Percentiles rank a stretch among this genome's conserved stretches.
Evolutionary conservation across 1,140 invertebrate genomes (phyloP).

Genomic region (Choristoneura fumiferana): DNA sequence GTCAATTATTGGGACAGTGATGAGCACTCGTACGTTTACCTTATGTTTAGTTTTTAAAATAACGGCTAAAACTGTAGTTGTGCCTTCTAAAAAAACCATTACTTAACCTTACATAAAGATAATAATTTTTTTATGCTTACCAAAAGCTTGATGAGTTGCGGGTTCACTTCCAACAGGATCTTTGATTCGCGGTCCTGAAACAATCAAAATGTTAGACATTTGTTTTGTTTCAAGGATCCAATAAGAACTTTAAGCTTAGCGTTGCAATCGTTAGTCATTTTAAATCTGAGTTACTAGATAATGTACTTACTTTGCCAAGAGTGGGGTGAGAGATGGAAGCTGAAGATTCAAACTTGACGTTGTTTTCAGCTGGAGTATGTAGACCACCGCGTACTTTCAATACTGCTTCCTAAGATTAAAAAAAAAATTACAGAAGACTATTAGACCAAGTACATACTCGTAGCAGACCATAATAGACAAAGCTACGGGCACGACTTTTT

Average conservation of each 20-base stretch:
- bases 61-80: too few species aligned
- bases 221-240: neutral
- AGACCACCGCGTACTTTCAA: constrained; percentile 44
- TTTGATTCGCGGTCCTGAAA: constrained; percentile 65
- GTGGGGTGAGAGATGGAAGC: constrained; percentile 49
- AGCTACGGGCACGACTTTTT: too few species aligned
- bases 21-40: too few species aligned
- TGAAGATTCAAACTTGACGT: constrained; percentile 47
- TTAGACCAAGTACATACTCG: too few species aligned
- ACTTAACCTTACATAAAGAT: too few species aligned
- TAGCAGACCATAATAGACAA: too few species aligned
- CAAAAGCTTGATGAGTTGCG: constrained; percentile 63
- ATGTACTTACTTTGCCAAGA: constrained; percentile 57
- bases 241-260: too few species aligned
- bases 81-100: too few species aligned
- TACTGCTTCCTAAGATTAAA: constrained; percentile 47
- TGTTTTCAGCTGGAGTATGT: constrained; percentile 39
- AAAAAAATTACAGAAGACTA: constrained; percentile 15
- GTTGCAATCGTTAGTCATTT: too few species aligned
- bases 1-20: too few species aligned
- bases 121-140: constrained; percentile 37
- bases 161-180: constrained; percentile 65
- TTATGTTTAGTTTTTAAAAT: too few species aligned
- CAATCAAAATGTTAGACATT: constrained; percentile 19
- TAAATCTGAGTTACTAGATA: too few species aligned